Evolutionary conservation across 2,113 vertebrate species (phyloP), one percentile per base, ranked within the genome.

Genomic region (Diadophis punctatus): DNA sequence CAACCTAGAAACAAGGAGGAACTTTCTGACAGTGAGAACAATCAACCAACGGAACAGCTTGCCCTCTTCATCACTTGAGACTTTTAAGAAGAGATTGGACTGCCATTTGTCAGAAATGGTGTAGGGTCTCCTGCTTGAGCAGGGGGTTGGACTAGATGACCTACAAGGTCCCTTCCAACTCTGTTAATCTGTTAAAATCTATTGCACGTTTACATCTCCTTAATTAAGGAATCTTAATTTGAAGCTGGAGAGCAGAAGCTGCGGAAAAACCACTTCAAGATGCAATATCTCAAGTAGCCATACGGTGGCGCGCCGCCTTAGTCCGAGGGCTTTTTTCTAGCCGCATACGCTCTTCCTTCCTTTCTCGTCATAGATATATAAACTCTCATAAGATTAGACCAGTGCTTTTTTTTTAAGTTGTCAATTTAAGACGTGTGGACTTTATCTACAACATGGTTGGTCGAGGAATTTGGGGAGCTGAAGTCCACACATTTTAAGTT

Each of bases 341-440:
- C 20, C 0, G 22, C 0, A 0, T 10, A 3, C 27, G 6, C 1
- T 14, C 12, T 12, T 0, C 0, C 16, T 0, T 8, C 88, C 0
- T 23, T 1, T 11, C 2, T 11, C 18, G 4, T 30, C 22, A 5
- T 0, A 14, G 9, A 25, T 8, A 0, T 0, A 3, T 3, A 53
- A 52, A 12, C 86, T 18, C 23, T 0, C 25, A 46, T 74, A 34
- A 80, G 18, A 39, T 8, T 80, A 22, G 34, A 80, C 0, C 18
- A 20, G 16, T 39, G 6, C 8, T 22, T 22, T 20, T 80, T 34
- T 39, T 58, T 51, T 51, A 12, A 74, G 30, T 80, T 80, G 16
- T 8, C 68, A 39, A 39, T 74, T 74, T 80, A 80, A 80, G 7
- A 39, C 34, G 2, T 1, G 16, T 80, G n/a, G 68, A 80, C 68